Evolutionary conservation across 2,888 invertebrate genomes (phyloP), one percentile per base, ranked within the genome.

Genomic region (Smittia sp.): DNA sequence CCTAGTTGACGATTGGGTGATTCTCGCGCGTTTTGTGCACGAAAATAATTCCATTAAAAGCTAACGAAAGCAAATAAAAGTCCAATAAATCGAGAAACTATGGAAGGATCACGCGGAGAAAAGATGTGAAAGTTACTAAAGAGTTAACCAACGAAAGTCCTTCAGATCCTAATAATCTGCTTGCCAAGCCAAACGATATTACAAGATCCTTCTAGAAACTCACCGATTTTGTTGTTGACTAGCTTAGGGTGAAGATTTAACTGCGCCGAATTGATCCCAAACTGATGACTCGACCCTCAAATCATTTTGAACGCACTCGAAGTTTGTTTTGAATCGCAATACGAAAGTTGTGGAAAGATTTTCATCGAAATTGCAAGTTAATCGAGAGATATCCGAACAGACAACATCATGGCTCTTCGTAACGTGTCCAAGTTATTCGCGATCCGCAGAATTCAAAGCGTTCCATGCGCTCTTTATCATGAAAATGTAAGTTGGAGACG

Each of bases 391-490:
- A 46, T 38, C 6, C 38, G 7, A 9, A 38, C 11, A 58, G 6
- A n/a, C 18, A 20, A 20, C 11, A 27, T 27, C 67, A 81, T 82
- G 81, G 81, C 82, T 74, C 73, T 83, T 58, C 78, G 79, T 6
- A 77, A 80, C 4, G 80, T 78, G 13, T 78, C 80, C 6, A 76
- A 78, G 46, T 73, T 83, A 20, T 75, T 82, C 20, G 77, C 77
- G 68, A 74, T 76, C 7, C 79, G 79, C 70, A 78, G 82, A 1
- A 79, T 80, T 0, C 81, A 82, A 75, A 83, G 83, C 65, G 79
- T 86, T 73, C 88, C 87, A 76, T 84, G 85, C 20, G 85, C 88
- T 69, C 84, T 86, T 24, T 92, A 92, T 80, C 92, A 92, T 80
- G 89, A 89, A 75, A 92, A 92, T 80, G 92, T 92, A 81, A 88